Percentiles rank a stretch among this genome's conserved stretches.
phyloP scores from a whole-genome alignment of 2,888 invertebrate species.

The Margaritifera margaritifera region DNA sequence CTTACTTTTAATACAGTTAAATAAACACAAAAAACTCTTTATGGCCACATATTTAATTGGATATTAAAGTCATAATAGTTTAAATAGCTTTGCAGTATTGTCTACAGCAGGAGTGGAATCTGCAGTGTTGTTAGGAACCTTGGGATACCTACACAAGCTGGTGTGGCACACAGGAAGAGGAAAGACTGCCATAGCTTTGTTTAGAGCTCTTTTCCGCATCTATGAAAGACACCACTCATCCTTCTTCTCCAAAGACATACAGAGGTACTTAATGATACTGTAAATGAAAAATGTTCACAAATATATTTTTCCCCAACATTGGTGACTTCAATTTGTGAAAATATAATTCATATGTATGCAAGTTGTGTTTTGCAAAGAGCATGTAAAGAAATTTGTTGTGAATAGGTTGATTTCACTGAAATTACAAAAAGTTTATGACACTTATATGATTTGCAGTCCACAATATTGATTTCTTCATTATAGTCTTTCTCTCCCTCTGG shows the following conservation, averaged over 20 bases:
- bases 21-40: no score
- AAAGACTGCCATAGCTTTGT: slow-evolving; percentile 42
- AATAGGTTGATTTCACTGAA: no score
- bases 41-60: no score
- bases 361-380: no score
- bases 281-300: background rate
- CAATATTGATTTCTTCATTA: no score
- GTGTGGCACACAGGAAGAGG: slow-evolving; percentile 50
- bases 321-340: background rate
- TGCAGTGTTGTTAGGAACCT: slow-evolving; percentile 44
- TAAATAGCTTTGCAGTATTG: background rate
- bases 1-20: no score
- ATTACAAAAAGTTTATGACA: no score
- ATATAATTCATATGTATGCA: no score
- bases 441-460: no score
- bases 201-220: slow-evolving; percentile 48
- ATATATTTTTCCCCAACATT: background rate
- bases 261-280: slow-evolving; percentile 32
- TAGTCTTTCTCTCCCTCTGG: no score
- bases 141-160: slow-evolving; percentile 51
- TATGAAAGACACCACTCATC: slow-evolving; percentile 41
- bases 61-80: no score
- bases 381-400: no score
- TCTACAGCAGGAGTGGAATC: slow-evolving; percentile 41
- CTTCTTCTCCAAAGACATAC: slow-evolving; percentile 48